phyloP scores from a whole-genome alignment of 2,888 invertebrate species.

The Cephus pygmeus region DNA sequence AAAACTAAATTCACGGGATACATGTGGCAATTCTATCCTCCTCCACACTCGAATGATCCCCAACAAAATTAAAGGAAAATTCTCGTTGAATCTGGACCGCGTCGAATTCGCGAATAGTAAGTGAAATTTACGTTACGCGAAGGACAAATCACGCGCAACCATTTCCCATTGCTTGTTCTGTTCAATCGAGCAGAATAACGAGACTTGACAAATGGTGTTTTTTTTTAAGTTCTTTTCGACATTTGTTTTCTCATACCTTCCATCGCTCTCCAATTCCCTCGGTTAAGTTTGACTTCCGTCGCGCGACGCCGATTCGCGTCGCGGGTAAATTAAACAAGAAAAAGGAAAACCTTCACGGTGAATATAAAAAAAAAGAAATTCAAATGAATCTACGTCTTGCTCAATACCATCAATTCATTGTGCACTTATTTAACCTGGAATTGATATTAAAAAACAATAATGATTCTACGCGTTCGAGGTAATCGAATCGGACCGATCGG shows the following conservation, averaged over 20 bases:
- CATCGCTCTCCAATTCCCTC: not conserved
- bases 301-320: not conserved
- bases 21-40: not conserved
- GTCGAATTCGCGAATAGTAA: not conserved
- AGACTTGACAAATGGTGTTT: slow-evolving; percentile 1
- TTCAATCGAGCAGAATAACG: slow-evolving; percentile 24
- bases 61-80: not conserved
- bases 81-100: not conserved
- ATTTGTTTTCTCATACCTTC: not conserved
- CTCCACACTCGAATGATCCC: not conserved
- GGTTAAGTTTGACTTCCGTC: not conserved
- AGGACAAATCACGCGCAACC: slow-evolving; percentile 2
- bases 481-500: not conserved
- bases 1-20: not conserved
- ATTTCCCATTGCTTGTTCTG: slow-evolving; percentile 9
- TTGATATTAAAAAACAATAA: not conserved
- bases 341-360: not conserved
- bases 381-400: not conserved
- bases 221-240: not conserved
- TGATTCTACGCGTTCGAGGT: not conserved
- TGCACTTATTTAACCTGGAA: not conserved
- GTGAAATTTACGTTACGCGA: slow-evolving; percentile 1
- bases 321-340: not conserved
- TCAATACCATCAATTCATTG: not conserved
- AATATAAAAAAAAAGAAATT: not conserved